These are phyloP conservation scores for Sylvia borin DNA, from an alignment of 2,797 vertebrate species.

Conservation along the genomic window DNA sequence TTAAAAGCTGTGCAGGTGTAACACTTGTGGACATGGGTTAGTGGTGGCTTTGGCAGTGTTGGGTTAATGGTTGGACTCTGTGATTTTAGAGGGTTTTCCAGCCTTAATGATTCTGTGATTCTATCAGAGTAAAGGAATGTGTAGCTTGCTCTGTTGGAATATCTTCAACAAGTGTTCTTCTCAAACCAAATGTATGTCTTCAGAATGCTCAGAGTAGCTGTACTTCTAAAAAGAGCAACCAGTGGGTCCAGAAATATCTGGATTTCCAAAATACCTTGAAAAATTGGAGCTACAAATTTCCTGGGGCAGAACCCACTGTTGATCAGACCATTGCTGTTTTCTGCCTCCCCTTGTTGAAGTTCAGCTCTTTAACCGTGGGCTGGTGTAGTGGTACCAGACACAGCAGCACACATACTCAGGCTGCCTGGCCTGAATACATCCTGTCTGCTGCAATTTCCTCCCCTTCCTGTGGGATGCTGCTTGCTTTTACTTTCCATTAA, in stretches of 20 bases:
- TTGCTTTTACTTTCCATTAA: not conserved
- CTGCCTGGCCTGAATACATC: not conserved
- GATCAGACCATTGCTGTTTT: not conserved
- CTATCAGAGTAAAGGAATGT: fast-evolving
- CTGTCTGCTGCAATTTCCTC: not conserved
- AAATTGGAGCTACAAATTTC: not conserved
- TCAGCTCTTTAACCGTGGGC: fast-evolving
- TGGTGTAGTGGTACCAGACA: not conserved
- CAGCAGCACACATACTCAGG: not conserved
- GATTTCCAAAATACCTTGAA: not conserved
- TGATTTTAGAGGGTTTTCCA: not conserved
- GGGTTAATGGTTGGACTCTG: not conserved
- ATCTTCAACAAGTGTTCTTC: not conserved
- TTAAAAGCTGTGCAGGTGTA: fast-evolving
- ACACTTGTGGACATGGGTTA: not conserved
- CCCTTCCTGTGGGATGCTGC: not conserved
- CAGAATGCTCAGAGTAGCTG: not conserved
- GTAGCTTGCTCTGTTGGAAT: not conserved
- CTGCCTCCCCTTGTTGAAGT: not conserved
- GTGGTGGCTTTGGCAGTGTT: not conserved
- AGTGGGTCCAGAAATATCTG: not conserved
- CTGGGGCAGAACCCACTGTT: not conserved
- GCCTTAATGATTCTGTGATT: not conserved
- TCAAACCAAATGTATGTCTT: not conserved
- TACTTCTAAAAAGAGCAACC: not conserved